phyloP scores from a whole-genome alignment of 2,888 invertebrate species.

The Calameuta idolon region DNA sequence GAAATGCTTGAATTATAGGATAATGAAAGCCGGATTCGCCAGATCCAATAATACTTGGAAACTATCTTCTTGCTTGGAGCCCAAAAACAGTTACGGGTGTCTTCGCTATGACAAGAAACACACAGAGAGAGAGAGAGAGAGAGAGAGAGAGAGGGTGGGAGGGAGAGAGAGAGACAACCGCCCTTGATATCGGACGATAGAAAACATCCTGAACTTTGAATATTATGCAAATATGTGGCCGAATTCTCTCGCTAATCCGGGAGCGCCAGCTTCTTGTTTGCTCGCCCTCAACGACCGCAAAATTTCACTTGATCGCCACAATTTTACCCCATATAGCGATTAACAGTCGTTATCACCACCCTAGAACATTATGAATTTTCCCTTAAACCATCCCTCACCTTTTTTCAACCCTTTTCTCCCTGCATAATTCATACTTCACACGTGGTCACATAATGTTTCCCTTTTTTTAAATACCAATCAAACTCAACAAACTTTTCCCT shows the following conservation, averaged over 20 bases:
- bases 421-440: no score
- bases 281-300: no score
- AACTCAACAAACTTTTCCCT: no score
- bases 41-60: slow-evolving; percentile 19
- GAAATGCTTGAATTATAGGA: slow-evolving; percentile 7
- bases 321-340: no score
- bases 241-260: slow-evolving; percentile 2
- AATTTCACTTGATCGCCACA: no score
- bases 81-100: slow-evolving; percentile 13
- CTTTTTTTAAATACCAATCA: no score
- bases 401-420: no score
- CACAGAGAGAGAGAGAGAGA: background rate
- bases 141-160: background rate
- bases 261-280: no score
- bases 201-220: slow-evolving; percentile 19
- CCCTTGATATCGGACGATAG: background rate
- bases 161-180: background rate
- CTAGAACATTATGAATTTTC: no score
- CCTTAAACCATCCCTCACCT: no score
- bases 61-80: slow-evolving; percentile 19
- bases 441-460: no score
- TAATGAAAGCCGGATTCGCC: background rate
- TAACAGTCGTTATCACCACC: no score
- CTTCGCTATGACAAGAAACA: slow-evolving; percentile 6
- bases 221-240: slow-evolving; percentile 15